Evolutionary conservation across 2,888 invertebrate species (phyloP).

Genomic region (Amphipoea lucens): DNA sequence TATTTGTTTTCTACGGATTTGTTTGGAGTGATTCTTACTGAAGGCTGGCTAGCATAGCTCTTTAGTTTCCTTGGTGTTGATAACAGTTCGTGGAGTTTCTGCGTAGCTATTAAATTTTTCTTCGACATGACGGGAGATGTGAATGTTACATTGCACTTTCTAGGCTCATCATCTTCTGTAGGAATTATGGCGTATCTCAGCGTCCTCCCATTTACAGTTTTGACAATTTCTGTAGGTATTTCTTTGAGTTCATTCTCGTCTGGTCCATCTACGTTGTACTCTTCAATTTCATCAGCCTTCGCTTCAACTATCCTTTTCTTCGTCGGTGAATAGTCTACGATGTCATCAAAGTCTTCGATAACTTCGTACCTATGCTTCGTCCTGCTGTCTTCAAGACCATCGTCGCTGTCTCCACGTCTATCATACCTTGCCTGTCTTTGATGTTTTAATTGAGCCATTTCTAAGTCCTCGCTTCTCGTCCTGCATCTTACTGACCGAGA

Average conservation of each 20-base stretch:
- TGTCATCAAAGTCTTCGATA: slow-evolving; percentile 86
- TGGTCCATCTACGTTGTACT: slow-evolving; percentile 90
- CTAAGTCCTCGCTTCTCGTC: slow-evolving; percentile 85
- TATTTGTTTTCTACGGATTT: slow-evolving; percentile 70
- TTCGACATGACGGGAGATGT: slow-evolving; percentile 87
- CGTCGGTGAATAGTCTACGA: slow-evolving; percentile 85
- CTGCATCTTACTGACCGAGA: slow-evolving; percentile 80
- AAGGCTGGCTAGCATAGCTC: slow-evolving; percentile 88
- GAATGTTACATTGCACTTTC: slow-evolving; percentile 83
- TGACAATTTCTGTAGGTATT: slow-evolving; percentile 91
- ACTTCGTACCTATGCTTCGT: slow-evolving; percentile 89
- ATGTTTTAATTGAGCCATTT: slow-evolving; percentile 86
- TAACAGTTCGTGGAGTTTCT: slow-evolving; percentile 93
- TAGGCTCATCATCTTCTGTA: slow-evolving; percentile 88
- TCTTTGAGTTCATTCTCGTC: slow-evolving; percentile 89
- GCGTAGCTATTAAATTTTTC: slow-evolving; percentile 93
- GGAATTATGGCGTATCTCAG: slow-evolving; percentile 91
- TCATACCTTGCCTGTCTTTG: slow-evolving; percentile 77
- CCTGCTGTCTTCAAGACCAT: slow-evolving; percentile 81
- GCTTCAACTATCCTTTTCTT: slow-evolving; percentile 88
- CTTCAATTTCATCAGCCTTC: slow-evolving; percentile 84
- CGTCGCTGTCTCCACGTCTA: slow-evolving; percentile 80
- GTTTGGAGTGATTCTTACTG: slow-evolving; percentile 84
- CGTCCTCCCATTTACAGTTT: slow-evolving; percentile 91
- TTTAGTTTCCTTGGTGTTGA: slow-evolving; percentile 93